A percentile compares a stretch with the other conserved stretches of the same genome.
These are phyloP conservation scores for Tholera decimalis DNA, from an alignment of 2,888 invertebrate genomes.

Conservation along the genomic window DNA sequence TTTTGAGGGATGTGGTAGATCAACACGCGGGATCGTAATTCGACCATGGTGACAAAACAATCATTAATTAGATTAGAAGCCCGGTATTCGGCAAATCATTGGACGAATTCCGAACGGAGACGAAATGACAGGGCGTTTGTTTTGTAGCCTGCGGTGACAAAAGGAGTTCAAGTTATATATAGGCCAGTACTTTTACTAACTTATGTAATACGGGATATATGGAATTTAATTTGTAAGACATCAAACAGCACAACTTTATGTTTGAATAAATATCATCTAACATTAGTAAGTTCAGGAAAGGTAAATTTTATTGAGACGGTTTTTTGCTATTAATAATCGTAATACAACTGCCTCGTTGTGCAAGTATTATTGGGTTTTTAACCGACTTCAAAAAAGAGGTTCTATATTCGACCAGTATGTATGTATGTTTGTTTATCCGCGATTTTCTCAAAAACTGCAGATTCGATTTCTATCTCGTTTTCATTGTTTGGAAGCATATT, in stretches of 20 bases:
- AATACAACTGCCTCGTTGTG: too few species aligned
- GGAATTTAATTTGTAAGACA: neutral
- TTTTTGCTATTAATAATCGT: neutral
- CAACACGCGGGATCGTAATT: slow-evolving; percentile 76
- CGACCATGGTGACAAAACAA: slow-evolving; percentile 82
- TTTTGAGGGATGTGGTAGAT: slow-evolving; percentile 59
- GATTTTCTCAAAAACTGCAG: too few species aligned
- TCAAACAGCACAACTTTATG: neutral
- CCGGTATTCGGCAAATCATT: slow-evolving; percentile 80
- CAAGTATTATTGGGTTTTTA: too few species aligned
- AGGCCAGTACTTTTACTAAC: slow-evolving; percentile 41
- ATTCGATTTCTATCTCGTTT: too few species aligned
- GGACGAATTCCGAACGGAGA: slow-evolving; percentile 70
- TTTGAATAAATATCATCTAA: neutral
- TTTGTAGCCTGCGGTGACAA: slow-evolving; percentile 66
- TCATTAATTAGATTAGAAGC: slow-evolving; percentile 84
- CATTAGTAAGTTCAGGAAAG: neutral
- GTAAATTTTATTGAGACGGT: neutral
- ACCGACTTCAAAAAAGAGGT: too few species aligned
- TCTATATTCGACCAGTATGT: too few species aligned
- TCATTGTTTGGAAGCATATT: too few species aligned
- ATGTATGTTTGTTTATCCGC: too few species aligned
- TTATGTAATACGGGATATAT: slow-evolving; percentile 28
- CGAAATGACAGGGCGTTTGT: slow-evolving; percentile 77
- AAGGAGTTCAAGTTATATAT: slow-evolving; percentile 57